Evolutionary conservation across 2,113 vertebrate genomes (phyloP).

Genomic region (Hyperopisus bebe): DNA sequence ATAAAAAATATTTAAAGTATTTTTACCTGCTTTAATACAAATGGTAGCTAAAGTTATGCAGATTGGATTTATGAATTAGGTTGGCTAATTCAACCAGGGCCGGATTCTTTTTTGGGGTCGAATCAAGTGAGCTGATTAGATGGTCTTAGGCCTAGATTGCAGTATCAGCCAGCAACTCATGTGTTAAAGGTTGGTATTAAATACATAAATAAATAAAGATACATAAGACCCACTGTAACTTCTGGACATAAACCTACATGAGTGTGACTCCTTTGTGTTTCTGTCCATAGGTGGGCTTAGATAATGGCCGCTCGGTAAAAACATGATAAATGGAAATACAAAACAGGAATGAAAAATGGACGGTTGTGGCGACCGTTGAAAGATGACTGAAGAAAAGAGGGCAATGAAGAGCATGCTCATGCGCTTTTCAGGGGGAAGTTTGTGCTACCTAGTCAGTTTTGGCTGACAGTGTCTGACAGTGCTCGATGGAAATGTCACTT

Average conservation of each 20-base stretch:
- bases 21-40: background rate
- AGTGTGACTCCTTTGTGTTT: background rate
- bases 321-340: background rate
- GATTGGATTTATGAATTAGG: background rate
- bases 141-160: background rate
- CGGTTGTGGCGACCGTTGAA: background rate
- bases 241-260: background rate
- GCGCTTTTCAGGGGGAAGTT: background rate
- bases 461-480: conserved; percentile 25
- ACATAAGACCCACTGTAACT: background rate
- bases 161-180: background rate
- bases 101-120: background rate
- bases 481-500: conserved; percentile 43
- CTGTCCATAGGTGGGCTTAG: background rate
- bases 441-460: conserved; percentile 15
- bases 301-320: background rate
- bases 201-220: background rate
- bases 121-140: background rate
- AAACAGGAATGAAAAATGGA: background rate
- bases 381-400: background rate
- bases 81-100: background rate
- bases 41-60: background rate
- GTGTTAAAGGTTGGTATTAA: background rate
- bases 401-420: background rate
- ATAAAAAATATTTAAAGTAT: background rate